Evolutionary conservation across 2,888 invertebrate genomes (phyloP).

Genomic region (Eledone cirrhosa): DNA sequence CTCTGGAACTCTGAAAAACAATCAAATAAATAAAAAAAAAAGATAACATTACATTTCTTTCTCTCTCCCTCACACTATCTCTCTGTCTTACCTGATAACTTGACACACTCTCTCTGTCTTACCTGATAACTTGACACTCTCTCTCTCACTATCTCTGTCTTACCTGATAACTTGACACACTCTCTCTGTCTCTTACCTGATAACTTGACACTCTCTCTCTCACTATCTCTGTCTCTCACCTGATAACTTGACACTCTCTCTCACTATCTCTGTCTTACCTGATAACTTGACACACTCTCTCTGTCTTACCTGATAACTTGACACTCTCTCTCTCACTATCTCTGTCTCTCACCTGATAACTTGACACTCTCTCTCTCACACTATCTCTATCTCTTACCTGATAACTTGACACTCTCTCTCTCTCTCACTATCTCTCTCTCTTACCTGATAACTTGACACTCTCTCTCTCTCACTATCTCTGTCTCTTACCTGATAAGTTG

Average conservation of each 20-base stretch:
- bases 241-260: conserved; percentile 51
- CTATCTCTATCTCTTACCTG: conserved; percentile 44
- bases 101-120: conserved; percentile 39
- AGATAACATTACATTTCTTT: too few relatives aligned
- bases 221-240: conserved; percentile 43
- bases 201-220: conserved; percentile 49
- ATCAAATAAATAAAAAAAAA: too few relatives aligned
- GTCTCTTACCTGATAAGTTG: conserved; percentile 51
- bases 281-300: conserved; percentile 48
- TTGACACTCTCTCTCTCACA: conserved; percentile 47
- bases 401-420: conserved; percentile 48
- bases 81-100: conserved; percentile 50
- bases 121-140: conserved; percentile 58
- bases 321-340: conserved; percentile 47
- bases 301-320: conserved; percentile 50
- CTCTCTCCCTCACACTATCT: too few relatives aligned
- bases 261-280: conserved; percentile 44
- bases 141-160: background rate
- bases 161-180: conserved; percentile 57
- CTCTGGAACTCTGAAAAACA: too few relatives aligned
- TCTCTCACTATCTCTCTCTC: too few relatives aligned
- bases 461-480: background rate
- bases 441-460: conserved; percentile 58
- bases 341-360: conserved; percentile 49
- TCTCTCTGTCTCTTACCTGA: conserved; percentile 44